Evolutionary conservation across 2,113 vertebrate species (phyloP), one percentile per base, ranked within the genome.

Genomic region (Tychaedon coryphoeus): DNA sequence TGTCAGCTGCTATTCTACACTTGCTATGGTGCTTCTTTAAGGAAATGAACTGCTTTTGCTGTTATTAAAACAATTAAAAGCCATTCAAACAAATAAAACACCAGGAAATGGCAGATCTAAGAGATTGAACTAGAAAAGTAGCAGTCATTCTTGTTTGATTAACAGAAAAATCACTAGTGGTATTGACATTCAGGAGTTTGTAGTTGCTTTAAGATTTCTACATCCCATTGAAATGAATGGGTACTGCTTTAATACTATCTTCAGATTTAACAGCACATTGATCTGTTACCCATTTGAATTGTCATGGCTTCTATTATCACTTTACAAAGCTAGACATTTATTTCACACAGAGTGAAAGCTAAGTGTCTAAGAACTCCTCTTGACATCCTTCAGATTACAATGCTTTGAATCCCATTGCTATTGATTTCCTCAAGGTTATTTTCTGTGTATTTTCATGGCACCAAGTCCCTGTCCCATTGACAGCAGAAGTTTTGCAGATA

Each of bases 261-360:
- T 79, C 45, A 62, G 58, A 86, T 95, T 70, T 72, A 87, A 58
- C 57, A 87, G 42, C 62, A 58, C 42, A 42, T 79, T 83, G 85
- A 83, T 93, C 50, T 85, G 53, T 95, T 82, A 66, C 10, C 58
- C 71, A 60, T 95, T 91, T 81, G 56, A 38, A 62, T 93, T 93
- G 75, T 74, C 75, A 56, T 81, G 61, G 51, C n/a, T 80, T 92
- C 69, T 79, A 67, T 93, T 83, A 77, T 40, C 22, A 36, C 48
- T 77, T 91, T 8, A 53, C 72, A 92, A 88, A 88, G 50, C 38
- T 56, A 66, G 75, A 51, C 28, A 43, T 85, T 61, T 79, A 73
- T 90, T 92, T 88, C 28, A 50, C 18, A 18, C 23, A 7, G 54
- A 87, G 40, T 61, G 62, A 66, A 88, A 90, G 47, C 51, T 62